Conservation (phyloP, 2,113 vertebrate species). For the Nothoprocta perdicaria region DNA sequence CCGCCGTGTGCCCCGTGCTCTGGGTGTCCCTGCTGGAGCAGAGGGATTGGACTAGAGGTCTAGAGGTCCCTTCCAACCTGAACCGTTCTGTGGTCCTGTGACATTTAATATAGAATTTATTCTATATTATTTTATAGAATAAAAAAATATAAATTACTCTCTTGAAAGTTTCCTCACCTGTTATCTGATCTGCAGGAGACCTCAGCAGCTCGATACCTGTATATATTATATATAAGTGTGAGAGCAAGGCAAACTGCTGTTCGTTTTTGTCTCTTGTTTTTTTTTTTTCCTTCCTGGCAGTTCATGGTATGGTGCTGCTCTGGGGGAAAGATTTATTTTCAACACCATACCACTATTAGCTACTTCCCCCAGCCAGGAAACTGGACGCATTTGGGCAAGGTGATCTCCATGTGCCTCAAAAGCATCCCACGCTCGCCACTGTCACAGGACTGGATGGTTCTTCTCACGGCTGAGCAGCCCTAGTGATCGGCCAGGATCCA, state of each 20-base stretch:
- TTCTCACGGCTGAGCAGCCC: neutral
- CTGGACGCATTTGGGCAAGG: neutral
- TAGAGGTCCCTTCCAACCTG: too few relatives aligned
- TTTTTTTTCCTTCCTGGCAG: neutral
- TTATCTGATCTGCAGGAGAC: neutral
- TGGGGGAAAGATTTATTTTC: neutral
- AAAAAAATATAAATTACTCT: neutral
- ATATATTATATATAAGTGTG: neutral
- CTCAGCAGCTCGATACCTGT: neutral
- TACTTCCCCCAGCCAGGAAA: neutral
- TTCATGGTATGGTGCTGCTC: neutral
- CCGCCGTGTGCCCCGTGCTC: too few relatives aligned
- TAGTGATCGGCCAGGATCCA: neutral
- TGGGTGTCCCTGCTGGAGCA: too few relatives aligned
- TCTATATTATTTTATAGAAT: too few relatives aligned
- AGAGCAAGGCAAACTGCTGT: neutral
- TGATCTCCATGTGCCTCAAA: fast-evolving
- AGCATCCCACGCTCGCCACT: fast-evolving
- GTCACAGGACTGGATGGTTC: neutral
- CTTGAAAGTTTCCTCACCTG: neutral
- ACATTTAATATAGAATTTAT: too few relatives aligned
- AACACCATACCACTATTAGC: neutral
- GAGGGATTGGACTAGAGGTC: too few relatives aligned
- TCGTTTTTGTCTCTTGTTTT: too few relatives aligned
- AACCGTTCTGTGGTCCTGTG: too few relatives aligned